Percentiles rank a stretch among this genome's conserved stretches.
Evolutionary conservation across 2,888 invertebrate genomes (phyloP).

Genomic region (Platycheirus rosarum): DNA sequence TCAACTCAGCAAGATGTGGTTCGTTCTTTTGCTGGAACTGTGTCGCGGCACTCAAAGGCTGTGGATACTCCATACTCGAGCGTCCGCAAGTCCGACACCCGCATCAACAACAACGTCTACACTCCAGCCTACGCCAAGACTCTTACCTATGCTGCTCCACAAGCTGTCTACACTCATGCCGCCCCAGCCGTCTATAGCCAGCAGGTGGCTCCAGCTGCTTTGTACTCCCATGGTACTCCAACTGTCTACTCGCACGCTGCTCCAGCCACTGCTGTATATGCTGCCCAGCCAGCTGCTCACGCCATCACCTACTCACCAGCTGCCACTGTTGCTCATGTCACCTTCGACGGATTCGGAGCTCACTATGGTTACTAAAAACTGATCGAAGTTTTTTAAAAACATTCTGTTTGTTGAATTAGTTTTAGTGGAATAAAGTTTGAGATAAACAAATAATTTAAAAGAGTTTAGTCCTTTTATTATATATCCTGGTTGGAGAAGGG

Average conservation of each 20-base stretch:
- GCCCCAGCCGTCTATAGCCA: constrained; percentile 68
- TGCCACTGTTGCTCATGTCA: constrained; percentile 85
- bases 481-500: too few relatives aligned
- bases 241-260: constrained; percentile 78
- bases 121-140: constrained; percentile 80
- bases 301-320: constrained; percentile 83
- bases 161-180: constrained; percentile 54
- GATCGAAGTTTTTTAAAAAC: not conserved
- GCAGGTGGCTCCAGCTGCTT: constrained; percentile 71
- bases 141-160: constrained; percentile 78
- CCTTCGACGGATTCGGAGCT: constrained; percentile 85
- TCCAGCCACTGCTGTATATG: constrained; percentile 75
- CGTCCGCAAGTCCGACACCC: constrained; percentile 84
- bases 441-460: not conserved
- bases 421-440: constrained; percentile 14
- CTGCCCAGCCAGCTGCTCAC: constrained; percentile 47
- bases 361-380: constrained; percentile 85
- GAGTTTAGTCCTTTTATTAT: too few relatives aligned
- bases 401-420: constrained; percentile 21
- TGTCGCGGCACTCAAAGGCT: constrained; percentile 84
- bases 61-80: constrained; percentile 84
- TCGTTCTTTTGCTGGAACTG: constrained; percentile 83
- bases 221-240: constrained; percentile 75
- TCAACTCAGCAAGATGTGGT: constrained; percentile 83
- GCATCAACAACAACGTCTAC: constrained; percentile 85